These are phyloP conservation scores for Thalpophila matura DNA, from an alignment of 2,888 invertebrate genomes.

Conservation along the genomic window DNA sequence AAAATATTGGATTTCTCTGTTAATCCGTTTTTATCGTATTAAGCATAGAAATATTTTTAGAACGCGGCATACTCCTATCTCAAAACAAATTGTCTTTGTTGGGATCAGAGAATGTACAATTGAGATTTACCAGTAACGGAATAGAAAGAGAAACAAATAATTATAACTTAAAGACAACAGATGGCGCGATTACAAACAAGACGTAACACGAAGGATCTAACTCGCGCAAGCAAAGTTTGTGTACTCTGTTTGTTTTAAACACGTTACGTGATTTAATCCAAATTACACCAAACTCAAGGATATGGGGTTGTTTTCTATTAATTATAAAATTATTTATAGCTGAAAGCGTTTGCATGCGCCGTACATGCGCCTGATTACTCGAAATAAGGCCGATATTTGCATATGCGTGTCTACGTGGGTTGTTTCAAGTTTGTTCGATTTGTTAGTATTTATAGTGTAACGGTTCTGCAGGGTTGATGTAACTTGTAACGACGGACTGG, in stretches of 20 bases:
- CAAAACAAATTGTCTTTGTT: too few species aligned
- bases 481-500: constrained; percentile 11
- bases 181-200: constrained; percentile 38
- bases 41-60: background rate
- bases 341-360: constrained; percentile 44
- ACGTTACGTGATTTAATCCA: constrained; percentile 42
- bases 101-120: too few species aligned
- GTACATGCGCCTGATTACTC: constrained; percentile 38
- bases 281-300: constrained; percentile 50
- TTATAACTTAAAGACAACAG: constrained; percentile 27
- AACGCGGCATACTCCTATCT: background rate
- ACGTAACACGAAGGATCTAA: constrained; percentile 21
- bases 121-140: too few species aligned
- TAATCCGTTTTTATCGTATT: background rate
- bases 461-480: constrained; percentile 24
- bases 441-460: constrained; percentile 49
- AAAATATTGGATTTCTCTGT: background rate
- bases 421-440: constrained; percentile 56
- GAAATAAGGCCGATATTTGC: constrained; percentile 68
- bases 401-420: constrained; percentile 59
- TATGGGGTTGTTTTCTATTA: constrained; percentile 50
- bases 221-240: constrained; percentile 36
- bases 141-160: constrained; percentile 3
- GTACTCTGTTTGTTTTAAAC: constrained; percentile 41
- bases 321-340: constrained; percentile 58